Evolutionary conservation across 2,113 vertebrate genomes (phyloP), one percentile per base, ranked within the genome.

Genomic region (Steatornis caripensis): DNA sequence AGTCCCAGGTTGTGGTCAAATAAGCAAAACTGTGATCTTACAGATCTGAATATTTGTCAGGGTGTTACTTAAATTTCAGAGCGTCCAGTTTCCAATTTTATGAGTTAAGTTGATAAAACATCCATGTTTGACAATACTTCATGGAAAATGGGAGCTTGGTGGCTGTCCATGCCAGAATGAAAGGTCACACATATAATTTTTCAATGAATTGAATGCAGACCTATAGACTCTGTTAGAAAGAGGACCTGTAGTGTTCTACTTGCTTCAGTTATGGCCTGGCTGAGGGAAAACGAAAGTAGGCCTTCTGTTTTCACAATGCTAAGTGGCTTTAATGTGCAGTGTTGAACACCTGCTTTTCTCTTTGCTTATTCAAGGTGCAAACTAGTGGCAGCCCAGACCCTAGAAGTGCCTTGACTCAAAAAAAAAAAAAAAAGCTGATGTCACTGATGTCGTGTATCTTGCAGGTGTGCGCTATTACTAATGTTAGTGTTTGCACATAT

Each of bases 121-220:
- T 66, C 48, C 27, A 27, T 82, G 37, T 90, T 93, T 79, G 72
- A 87, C 46, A 87, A 29, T 64, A 69, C 24, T 84, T 84, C 51
- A 45, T 88, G 21, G 72, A 61, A 94, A 93, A 92, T 76, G 45
- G 45, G 48, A 87, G 29, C 81, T 65, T 92, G 46, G 27, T 90
- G 66, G 62, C 37, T 79, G 27, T 55, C 85, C 72, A 69, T 88
- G 62, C 37, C 53, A 74, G 70, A 90, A 71, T 27, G 34, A 89
- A 80, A 95, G 26, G 79, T 96, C 86, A 92, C 45, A 93, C 90
- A 83, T 41, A 57, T 61, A 51, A 74, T 92, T 93, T 95, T 92
- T 70, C 77, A 83, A 15, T 49, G 1, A 76, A 62, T 72, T 86
- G 60, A 88, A 64, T 90, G 69, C 61, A 95, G 58, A 69, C 23